Base-by-base conservation (phyloP, 23 tunicate genomes). In the Trididemnum clinides region DNA sequence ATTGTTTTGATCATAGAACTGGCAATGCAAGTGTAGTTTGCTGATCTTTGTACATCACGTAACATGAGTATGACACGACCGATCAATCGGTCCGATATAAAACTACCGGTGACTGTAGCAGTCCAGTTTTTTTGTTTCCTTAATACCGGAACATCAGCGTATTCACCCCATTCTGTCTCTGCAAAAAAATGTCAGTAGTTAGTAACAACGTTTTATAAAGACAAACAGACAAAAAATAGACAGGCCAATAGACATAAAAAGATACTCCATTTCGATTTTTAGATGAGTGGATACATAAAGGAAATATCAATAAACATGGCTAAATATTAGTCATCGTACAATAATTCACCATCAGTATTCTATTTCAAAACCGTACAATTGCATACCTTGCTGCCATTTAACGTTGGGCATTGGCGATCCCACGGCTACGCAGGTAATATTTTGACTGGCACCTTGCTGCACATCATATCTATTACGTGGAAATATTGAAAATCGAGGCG, bases 401-500 rank as follows among this genome's bases (percentile, higher is more conserved):
- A 94, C 98, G 18, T 58, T 34, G 7, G 98, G 98, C 98, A 94
- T 94, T 0, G 98, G 98, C 1, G 87, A 71, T 7, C 98, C 98
- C 29, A 86, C 98, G 5, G 98, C 98, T 4, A 87, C 98, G 64
- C 98, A 94, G 10, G 90, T 89, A 21, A 94, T 64, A 39, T 94
- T 89, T 51, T 89, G 37, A 71, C 33, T 65, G 0, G n/a, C 87
- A 2, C 87, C 87, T 12, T 62, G 62, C 51, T 27, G 34, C 31
- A 94, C 88, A 19, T 94, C 92, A 69, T 94, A 94, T 34, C 58
- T 87, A 28, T 69, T 50, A 33, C 81, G 75, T 1, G 98, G 98
- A 1, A 87, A 30, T 19, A 82, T 89, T 15, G 94, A 86, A 85
- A 94, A 86, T 37, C 88, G 80, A 1, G 89, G 82, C 23, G 59